Percentiles rank a stretch among this genome's conserved stretches.
Conservation (phyloP, 2,888 invertebrate species). For the Netelia inedita region DNA sequence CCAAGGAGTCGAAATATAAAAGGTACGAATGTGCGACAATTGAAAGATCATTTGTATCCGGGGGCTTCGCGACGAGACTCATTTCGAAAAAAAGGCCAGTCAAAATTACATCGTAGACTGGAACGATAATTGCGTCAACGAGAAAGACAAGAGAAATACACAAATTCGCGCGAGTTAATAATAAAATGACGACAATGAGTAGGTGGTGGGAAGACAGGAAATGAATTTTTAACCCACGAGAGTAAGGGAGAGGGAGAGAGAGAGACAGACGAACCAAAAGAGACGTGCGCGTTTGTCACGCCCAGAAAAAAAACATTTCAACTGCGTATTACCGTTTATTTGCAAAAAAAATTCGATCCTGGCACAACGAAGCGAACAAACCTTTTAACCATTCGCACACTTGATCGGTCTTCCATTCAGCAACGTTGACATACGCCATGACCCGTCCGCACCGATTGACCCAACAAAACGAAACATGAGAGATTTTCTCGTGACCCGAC, state of each 20-base stretch:
- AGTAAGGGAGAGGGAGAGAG: constrained; percentile 10
- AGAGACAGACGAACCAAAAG: background rate
- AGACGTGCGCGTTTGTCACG: constrained; percentile 67
- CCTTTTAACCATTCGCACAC: constrained; percentile 97
- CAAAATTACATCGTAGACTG: background rate
- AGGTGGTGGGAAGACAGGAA: constrained; percentile 53
- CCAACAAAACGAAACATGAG: constrained; percentile 69
- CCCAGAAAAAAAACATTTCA: constrained; percentile 62
- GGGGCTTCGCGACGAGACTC: background rate
- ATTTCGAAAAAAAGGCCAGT: background rate
- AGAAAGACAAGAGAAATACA: background rate
- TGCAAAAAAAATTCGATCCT: constrained; percentile 14
- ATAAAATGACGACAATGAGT: constrained; percentile 35
- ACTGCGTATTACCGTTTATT: constrained; percentile 34
- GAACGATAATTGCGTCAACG: background rate
- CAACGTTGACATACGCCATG: constrained; percentile 94
- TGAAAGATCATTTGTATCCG: constrained; percentile 3
- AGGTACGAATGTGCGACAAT: constrained; percentile 15
- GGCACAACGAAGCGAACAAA: constrained; percentile 80
- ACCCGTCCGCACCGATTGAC: constrained; percentile 72
- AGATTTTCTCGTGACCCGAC: constrained; percentile 64
- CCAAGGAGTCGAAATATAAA: constrained; percentile 6
- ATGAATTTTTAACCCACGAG: constrained; percentile 61
- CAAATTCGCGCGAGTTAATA: constrained; percentile 29
- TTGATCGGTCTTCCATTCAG: constrained; percentile 96